Percentiles rank a stretch among this genome's conserved stretches.
These are phyloP conservation scores for Trichogramma evanescens DNA, from an alignment of 2,888 invertebrate genomes.

Conservation along the genomic window DNA sequence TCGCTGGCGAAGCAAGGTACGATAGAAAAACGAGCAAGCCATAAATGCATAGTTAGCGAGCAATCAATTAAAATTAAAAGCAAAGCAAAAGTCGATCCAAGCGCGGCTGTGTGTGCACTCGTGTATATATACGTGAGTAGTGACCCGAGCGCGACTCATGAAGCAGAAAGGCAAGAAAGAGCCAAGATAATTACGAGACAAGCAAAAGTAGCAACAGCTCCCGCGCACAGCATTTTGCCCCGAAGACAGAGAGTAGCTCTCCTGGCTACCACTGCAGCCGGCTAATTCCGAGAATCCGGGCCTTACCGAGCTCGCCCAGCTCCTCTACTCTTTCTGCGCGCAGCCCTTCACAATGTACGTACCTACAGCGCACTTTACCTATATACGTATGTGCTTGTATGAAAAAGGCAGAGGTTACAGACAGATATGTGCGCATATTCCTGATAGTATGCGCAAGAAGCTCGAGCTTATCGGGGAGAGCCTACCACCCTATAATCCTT, in stretches of 20 bases:
- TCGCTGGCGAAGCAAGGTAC: neutral
- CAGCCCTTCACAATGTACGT: too few relatives aligned
- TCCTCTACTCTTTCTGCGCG: too few relatives aligned
- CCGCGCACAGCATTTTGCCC: slow-evolving; percentile 34
- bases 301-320: too few relatives aligned
- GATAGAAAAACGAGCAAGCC: neutral
- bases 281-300: too few relatives aligned
- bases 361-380: too few relatives aligned
- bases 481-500: too few relatives aligned
- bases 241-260: slow-evolving; percentile 12
- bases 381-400: too few relatives aligned
- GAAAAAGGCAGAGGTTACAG: too few relatives aligned
- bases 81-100: neutral
- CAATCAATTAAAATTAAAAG: slow-evolving; percentile 6
- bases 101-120: neutral
- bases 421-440: slow-evolving; percentile 44
- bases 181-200: slow-evolving; percentile 45
- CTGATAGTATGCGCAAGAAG: slow-evolving; percentile 42
- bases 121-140: neutral
- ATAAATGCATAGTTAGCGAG: neutral
- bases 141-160: neutral
- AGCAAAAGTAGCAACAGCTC: slow-evolving; percentile 32
- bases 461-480: slow-evolving; percentile 22
- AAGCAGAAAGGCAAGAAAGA: slow-evolving; percentile 29
- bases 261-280: slow-evolving; percentile 6